phyloP scores from a whole-genome alignment of 2,888 invertebrate genomes.

The Nebria brevicollis region DNA sequence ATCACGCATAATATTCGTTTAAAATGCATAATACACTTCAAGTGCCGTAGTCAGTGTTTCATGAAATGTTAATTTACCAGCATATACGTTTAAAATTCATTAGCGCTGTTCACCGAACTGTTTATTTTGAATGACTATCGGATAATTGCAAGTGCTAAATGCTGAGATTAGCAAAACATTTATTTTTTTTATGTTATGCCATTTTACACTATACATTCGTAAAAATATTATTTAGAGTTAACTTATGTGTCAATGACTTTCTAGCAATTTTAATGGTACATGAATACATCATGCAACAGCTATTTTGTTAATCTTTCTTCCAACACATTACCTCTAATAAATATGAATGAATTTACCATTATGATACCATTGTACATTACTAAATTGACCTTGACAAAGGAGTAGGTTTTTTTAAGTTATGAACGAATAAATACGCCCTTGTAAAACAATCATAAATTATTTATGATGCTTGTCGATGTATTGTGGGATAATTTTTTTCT shows the following conservation, averaged over 20 bases:
- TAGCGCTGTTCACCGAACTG: background rate
- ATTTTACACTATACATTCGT: background rate
- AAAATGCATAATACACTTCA: background rate
- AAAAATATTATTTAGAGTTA: background rate
- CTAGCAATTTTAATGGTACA: background rate
- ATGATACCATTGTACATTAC: constrained; percentile 34
- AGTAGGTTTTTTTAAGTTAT: constrained; percentile 14
- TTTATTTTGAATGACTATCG: background rate
- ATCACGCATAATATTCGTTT: background rate
- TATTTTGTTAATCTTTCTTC: background rate
- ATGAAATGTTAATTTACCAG: background rate
- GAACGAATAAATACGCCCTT: constrained; percentile 1
- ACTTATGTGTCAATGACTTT: background rate
- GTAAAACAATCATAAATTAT: background rate
- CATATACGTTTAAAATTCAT: background rate
- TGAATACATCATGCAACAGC: background rate
- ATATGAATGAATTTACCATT: constrained; percentile 27
- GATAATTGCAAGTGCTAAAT: background rate
- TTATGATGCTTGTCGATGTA: background rate
- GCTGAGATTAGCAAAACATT: background rate
- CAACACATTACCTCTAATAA: constrained; percentile 20
- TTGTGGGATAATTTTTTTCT: background rate
- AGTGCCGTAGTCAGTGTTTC: background rate
- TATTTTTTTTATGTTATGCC: background rate
- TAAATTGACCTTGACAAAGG: constrained; percentile 14